Percentiles rank a stretch among this genome's conserved stretches.
Evolutionary conservation across 2,888 invertebrate genomes (phyloP).

Genomic region (Nomada fucata): DNA sequence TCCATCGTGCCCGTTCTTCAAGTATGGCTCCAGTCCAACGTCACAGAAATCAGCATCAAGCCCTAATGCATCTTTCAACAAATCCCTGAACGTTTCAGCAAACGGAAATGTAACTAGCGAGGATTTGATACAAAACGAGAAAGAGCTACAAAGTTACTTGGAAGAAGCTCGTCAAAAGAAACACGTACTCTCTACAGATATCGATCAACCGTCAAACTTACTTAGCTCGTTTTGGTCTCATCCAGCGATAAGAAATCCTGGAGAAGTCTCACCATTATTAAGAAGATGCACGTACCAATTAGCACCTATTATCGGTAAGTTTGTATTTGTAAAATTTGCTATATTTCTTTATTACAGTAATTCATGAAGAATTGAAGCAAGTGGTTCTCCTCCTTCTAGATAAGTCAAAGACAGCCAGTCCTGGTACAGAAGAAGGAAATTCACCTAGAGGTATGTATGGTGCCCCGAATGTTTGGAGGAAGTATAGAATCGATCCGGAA

Average conservation of each 20-base stretch:
- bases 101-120: conserved; percentile 78
- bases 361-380: neutral
- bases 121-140: conserved; percentile 79
- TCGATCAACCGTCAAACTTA: conserved; percentile 84
- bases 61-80: conserved; percentile 75
- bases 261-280: conserved; percentile 85
- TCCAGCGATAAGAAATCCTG: conserved; percentile 84
- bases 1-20: conserved; percentile 74
- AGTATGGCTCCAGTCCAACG: conserved; percentile 69
- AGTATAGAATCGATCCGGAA: conserved; percentile 88
- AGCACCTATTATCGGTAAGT: conserved; percentile 85
- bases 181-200: conserved; percentile 74
- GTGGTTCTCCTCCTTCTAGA: conserved; percentile 60
- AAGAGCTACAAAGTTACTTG: conserved; percentile 77
- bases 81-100: conserved; percentile 75
- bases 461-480: conserved; percentile 86
- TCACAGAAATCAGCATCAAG: conserved; percentile 73
- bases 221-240: conserved; percentile 86
- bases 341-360: neutral
- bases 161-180: conserved; percentile 79
- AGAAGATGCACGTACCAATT: conserved; percentile 86
- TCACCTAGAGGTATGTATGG: conserved; percentile 84
- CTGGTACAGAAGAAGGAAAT: conserved; percentile 83
- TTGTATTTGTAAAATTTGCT: no score
- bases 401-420: conserved; percentile 82